Evolutionary conservation across 53 echinoderm and acorn worm genomes (phyloP).

Genomic region (Crossaster papposus): DNA sequence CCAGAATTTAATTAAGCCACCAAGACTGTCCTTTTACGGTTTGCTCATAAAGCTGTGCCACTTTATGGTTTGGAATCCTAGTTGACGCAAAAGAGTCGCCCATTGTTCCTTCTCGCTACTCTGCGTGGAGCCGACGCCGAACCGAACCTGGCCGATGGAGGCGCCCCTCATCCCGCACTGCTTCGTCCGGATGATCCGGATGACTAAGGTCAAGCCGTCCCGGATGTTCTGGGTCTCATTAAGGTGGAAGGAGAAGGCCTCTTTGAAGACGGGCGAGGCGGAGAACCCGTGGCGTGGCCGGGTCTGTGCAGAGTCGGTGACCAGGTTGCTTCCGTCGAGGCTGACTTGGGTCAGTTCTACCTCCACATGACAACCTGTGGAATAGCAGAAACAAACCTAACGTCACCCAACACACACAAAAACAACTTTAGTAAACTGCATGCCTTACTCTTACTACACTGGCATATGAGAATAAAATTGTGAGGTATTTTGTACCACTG

Average conservation of each 20-base stretch:
- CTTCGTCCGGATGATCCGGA: conserved; percentile 56
- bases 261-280: conserved; percentile 72
- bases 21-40: background rate
- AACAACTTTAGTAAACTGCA: no score
- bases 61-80: conserved; percentile 58
- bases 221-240: conserved; percentile 70
- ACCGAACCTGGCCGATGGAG: conserved; percentile 66
- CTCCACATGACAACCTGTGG: conserved; percentile 68
- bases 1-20: no score
- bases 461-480: no score
- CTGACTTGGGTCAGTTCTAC: conserved; percentile 72
- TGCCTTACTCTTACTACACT: no score
- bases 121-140: conserved; percentile 70
- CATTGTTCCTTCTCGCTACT: conserved; percentile 65
- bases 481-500: no score
- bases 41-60: conserved; percentile 64
- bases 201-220: conserved; percentile 75
- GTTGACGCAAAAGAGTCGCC: conserved; percentile 52
- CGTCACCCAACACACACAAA: no score
- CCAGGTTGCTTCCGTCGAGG: conserved; percentile 39
- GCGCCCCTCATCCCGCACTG: conserved; percentile 50
- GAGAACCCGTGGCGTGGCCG: conserved; percentile 39
- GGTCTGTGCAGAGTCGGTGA: conserved; percentile 52
- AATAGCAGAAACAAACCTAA: no score
- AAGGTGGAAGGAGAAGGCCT: conserved; percentile 72